Conservation (phyloP, 1,140 invertebrate species). For the Pseudobourletiella spinata region DNA sequence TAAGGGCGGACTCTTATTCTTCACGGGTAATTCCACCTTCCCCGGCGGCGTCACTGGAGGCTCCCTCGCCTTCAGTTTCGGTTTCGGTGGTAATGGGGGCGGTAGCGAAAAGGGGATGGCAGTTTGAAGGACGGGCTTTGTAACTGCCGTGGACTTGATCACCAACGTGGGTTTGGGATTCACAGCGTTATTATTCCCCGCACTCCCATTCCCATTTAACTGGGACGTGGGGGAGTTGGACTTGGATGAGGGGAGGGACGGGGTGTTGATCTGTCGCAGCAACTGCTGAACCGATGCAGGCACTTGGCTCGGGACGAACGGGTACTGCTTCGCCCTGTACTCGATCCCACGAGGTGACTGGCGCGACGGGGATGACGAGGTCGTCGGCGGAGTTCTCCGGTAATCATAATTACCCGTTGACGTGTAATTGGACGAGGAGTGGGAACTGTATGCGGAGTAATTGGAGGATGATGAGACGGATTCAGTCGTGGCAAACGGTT, state of each 20-base stretch:
- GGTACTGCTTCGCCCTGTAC: constrained; percentile 27
- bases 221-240: constrained; percentile 24
- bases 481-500: constrained; percentile 28
- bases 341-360: constrained; percentile 20
- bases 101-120: constrained; percentile 42
- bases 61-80: background rate
- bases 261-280: constrained; percentile 66
- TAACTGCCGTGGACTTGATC: constrained; percentile 43
- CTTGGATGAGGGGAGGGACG: constrained; percentile 37
- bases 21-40: background rate
- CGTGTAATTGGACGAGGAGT: background rate
- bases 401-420: background rate
- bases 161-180: constrained; percentile 40
- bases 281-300: constrained; percentile 66
- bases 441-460: constrained; percentile 1
- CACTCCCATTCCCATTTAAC: background rate
- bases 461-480: background rate
- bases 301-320: constrained; percentile 39
- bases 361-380: background rate
- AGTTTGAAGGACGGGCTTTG: constrained; percentile 46
- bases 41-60: background rate
- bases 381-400: constrained; percentile 32
- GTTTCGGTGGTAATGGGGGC: constrained; percentile 46
- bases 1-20: background rate
- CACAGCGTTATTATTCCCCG: background rate